Conservation (phyloP, 1,140 invertebrate species). For the Pseudomyrmex concolor region DNA sequence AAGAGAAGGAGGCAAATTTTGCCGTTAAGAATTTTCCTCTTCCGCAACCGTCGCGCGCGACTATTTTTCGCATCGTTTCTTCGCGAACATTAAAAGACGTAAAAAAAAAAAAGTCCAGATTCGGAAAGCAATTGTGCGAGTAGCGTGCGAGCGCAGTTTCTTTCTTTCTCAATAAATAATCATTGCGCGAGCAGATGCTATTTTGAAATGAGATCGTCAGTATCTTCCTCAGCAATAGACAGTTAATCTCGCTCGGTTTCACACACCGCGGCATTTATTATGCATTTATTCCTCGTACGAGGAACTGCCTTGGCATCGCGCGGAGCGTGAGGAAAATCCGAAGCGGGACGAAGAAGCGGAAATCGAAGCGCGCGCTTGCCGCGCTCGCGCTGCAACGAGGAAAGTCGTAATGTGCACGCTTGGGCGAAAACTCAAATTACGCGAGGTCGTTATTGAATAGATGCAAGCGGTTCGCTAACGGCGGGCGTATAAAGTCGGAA, state of each 20-base stretch:
- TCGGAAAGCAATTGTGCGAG: no score
- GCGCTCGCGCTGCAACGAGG: no score
- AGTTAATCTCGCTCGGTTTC: slow-evolving; percentile 47
- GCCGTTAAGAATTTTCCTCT: slow-evolving; percentile 4
- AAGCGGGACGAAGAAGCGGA: slow-evolving; percentile 5
- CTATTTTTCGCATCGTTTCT: not conserved
- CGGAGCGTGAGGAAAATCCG: slow-evolving; percentile 37
- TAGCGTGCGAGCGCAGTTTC: no score
- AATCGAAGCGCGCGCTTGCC: not conserved
- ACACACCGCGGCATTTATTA: slow-evolving; percentile 37
- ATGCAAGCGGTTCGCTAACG: slow-evolving; percentile 45
- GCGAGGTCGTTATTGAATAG: slow-evolving; percentile 48
- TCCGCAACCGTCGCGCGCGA: not conserved
- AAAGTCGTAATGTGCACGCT: slow-evolving; percentile 34
- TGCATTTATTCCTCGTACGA: slow-evolving; percentile 42
- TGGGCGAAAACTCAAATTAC: slow-evolving; percentile 56
- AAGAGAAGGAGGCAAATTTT: slow-evolving; percentile 8
- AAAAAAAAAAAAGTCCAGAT: no score
- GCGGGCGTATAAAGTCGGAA: slow-evolving; percentile 24
- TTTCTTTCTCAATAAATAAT: no score
- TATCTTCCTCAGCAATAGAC: slow-evolving; percentile 21
- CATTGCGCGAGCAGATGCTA: no score
- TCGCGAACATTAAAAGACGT: not conserved
- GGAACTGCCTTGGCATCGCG: slow-evolving; percentile 2
- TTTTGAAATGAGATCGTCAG: not conserved